A percentile compares a stretch with the other conserved stretches of the same genome.
These are phyloP conservation scores for Adineta ricciae DNA, from an alignment of 2,888 invertebrate species.

Conservation along the genomic window DNA sequence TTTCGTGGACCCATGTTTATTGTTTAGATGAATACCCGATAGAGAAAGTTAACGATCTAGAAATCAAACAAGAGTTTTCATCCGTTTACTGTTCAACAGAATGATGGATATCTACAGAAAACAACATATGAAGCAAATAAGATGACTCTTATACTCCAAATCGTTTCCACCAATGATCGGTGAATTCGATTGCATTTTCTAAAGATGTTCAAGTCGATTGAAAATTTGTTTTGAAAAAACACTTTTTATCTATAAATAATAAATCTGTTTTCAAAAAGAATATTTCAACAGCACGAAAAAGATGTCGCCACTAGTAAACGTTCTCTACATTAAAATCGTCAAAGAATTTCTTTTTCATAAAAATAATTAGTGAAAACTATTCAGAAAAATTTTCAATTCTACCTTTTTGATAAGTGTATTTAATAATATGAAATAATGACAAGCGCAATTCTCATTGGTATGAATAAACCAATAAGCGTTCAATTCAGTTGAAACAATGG, in stretches of 20 bases:
- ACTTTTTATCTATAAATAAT: neutral
- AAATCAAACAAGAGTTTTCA: neutral
- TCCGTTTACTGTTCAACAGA: neutral
- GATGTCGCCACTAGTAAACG: neutral
- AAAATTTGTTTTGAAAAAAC: neutral
- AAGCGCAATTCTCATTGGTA: neutral
- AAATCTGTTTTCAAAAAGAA: neutral
- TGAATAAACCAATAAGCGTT: neutral
- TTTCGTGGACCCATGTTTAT: constrained; percentile 31
- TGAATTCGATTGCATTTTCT: neutral
- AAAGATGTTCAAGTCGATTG: neutral
- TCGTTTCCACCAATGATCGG: neutral
- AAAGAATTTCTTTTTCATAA: neutral
- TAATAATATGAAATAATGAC: neutral
- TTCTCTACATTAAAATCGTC: neutral
- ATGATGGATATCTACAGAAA: neutral
- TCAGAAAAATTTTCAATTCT: neutral
- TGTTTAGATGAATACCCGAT: neutral
- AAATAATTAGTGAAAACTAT: neutral
- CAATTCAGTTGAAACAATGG: neutral
- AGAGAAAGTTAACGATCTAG: neutral
- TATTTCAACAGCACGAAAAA: neutral
- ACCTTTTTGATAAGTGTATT: neutral
- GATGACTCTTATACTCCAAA: neutral
- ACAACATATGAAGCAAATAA: neutral